These are phyloP conservation scores for Mungos mungo DNA, from an alignment of 2,113 vertebrate species.

Conservation along the genomic window DNA sequence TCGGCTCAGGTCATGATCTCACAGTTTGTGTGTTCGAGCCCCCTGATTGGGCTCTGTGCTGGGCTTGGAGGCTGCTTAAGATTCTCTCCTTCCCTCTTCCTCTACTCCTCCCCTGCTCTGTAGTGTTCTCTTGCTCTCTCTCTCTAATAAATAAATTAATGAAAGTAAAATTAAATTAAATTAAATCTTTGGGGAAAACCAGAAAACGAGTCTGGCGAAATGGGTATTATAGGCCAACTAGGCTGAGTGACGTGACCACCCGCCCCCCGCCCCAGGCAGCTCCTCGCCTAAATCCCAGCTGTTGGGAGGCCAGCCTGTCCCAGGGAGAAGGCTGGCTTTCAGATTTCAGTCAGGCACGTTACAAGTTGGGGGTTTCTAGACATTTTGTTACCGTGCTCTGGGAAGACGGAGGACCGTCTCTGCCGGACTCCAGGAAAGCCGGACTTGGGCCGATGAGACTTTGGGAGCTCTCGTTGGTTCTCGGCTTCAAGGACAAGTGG, in stretches of 20 bases:
- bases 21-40: too few relatives aligned
- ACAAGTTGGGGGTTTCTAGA: neutral
- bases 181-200: neutral
- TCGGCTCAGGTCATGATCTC: too few relatives aligned
- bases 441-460: neutral
- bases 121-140: too few relatives aligned
- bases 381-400: neutral
- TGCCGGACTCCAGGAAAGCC: neutral
- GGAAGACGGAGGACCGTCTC: neutral
- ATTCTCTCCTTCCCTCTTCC: too few relatives aligned
- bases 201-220: neutral
- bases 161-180: too few relatives aligned
- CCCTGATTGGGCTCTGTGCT: too few relatives aligned
- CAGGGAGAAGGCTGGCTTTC: slow-evolving; percentile 5
- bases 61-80: too few relatives aligned
- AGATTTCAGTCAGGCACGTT: neutral
- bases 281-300: neutral
- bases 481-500: neutral
- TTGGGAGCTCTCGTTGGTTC: neutral
- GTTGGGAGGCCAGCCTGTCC: neutral
- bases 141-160: too few relatives aligned
- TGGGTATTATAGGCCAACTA: neutral
- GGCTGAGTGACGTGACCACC: neutral
- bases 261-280: neutral
- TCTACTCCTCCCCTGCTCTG: too few relatives aligned